phyloP scores from a whole-genome alignment of 2,888 invertebrate species.

The Ctenicera cuprea region DNA sequence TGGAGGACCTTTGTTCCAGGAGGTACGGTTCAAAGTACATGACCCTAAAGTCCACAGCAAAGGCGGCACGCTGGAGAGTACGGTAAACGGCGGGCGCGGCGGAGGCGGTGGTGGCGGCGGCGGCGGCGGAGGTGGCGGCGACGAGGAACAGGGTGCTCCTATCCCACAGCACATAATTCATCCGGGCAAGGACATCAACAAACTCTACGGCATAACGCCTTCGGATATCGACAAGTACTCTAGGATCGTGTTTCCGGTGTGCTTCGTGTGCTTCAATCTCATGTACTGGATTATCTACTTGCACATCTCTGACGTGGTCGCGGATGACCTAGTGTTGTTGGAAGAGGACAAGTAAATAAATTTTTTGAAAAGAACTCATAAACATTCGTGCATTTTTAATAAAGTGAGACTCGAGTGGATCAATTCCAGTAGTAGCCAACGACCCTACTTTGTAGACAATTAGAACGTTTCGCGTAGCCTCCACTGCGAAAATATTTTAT shows the following conservation, averaged over 20 bases:
- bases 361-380: slow-evolving; percentile 60
- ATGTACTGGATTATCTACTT: slow-evolving; percentile 99
- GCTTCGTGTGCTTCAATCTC: slow-evolving; percentile 98
- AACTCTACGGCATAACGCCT: slow-evolving; percentile 93
- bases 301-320: slow-evolving; percentile 96
- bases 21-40: slow-evolving; percentile 96
- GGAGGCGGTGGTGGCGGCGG: slow-evolving; percentile 74
- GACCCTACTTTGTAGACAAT: slow-evolving; percentile 60
- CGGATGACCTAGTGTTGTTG: slow-evolving; percentile 92
- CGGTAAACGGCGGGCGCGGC: slow-evolving; percentile 88
- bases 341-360: slow-evolving; percentile 78
- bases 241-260: slow-evolving; percentile 97
- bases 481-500: slow-evolving; percentile 60
- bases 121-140: slow-evolving; percentile 69
- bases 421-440: slow-evolving; percentile 65
- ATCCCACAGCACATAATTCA: slow-evolving; percentile 87
- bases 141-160: slow-evolving; percentile 79
- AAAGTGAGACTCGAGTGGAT: slow-evolving; percentile 60
- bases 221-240: slow-evolving; percentile 99
- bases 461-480: slow-evolving; percentile 51
- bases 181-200: slow-evolving; percentile 94
- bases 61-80: slow-evolving; percentile 93
- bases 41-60: slow-evolving; percentile 96
- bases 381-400: slow-evolving; percentile 65
- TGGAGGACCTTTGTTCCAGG: slow-evolving; percentile 84